Percentiles rank a stretch among this genome's conserved stretches.
These are phyloP conservation scores for Epizoanthus scotinus DNA, from an alignment of 92 coral and sea anemone genomes.

Conservation along the genomic window DNA sequence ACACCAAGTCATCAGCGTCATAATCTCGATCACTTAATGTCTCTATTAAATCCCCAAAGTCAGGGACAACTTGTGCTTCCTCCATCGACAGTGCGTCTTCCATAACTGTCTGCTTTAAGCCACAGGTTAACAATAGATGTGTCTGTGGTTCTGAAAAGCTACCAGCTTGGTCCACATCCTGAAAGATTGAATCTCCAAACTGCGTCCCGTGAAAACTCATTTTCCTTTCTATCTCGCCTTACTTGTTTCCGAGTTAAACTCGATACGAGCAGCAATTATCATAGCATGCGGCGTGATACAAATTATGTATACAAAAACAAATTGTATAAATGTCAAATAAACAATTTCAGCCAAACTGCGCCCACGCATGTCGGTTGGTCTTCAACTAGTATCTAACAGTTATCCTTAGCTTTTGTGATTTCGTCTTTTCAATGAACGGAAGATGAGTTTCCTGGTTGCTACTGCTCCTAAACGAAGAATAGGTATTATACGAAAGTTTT, in stretches of 20 bases:
- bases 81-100: constrained; percentile 28
- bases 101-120: neutral
- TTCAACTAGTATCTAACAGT: neutral
- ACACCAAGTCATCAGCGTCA: constrained; percentile 2
- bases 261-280: no score
- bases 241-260: neutral
- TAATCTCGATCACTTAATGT: neutral
- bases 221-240: neutral
- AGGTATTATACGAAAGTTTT: no score
- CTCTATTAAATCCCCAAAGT: constrained; percentile 52
- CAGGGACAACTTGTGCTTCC: constrained; percentile 62
- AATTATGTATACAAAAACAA: constrained; percentile 26
- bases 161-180: neutral
- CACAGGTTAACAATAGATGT: neutral
- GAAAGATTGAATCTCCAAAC: neutral
- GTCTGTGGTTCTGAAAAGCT: neutral
- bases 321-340: constrained; percentile 4
- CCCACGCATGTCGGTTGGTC: neutral
- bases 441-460: no score
- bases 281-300: neutral
- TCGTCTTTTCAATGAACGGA: neutral
- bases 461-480: neutral
- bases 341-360: constrained; percentile 27
- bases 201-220: neutral
- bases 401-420: neutral